phyloP scores from a whole-genome alignment of 2,888 invertebrate genomes.

The Brenthis ino region DNA sequence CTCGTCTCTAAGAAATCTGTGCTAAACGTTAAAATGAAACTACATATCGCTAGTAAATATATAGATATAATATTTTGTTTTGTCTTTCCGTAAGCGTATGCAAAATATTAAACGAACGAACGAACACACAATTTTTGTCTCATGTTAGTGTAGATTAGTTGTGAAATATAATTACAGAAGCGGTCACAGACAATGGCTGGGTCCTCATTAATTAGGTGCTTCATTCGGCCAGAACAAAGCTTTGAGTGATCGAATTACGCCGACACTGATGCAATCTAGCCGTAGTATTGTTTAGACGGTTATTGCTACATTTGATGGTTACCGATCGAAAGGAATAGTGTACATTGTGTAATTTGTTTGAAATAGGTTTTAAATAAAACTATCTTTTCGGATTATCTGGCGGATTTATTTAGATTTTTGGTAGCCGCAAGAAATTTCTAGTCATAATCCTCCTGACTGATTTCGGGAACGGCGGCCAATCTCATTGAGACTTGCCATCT shows the following conservation, averaged over 20 bases:
- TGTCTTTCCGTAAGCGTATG: too few relatives aligned
- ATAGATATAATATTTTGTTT: too few relatives aligned
- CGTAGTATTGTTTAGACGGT: conserved; percentile 2
- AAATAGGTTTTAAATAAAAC: background rate
- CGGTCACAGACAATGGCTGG: conserved; percentile 14
- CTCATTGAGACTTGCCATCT: too few relatives aligned
- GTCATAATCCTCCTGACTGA: too few relatives aligned
- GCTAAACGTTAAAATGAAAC: too few relatives aligned
- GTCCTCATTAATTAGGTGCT: conserved; percentile 26
- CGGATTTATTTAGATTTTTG: too few relatives aligned
- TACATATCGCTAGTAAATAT: too few relatives aligned
- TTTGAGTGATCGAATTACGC: conserved; percentile 28
- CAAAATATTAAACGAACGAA: background rate
- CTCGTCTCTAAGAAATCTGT: too few relatives aligned
- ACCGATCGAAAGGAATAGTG: background rate
- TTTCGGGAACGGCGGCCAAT: too few relatives aligned
- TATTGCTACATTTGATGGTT: conserved; percentile 1
- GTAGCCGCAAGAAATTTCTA: too few relatives aligned
- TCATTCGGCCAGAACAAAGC: conserved; percentile 33
- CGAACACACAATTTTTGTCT: background rate
- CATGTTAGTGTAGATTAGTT: background rate
- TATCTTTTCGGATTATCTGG: too few relatives aligned
- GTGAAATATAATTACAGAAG: conserved; percentile 19
- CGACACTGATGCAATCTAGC: conserved; percentile 22
- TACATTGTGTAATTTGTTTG: background rate